Base-by-base conservation (phyloP, 2,888 invertebrate species). In the Charanyca ferruginea region DNA sequence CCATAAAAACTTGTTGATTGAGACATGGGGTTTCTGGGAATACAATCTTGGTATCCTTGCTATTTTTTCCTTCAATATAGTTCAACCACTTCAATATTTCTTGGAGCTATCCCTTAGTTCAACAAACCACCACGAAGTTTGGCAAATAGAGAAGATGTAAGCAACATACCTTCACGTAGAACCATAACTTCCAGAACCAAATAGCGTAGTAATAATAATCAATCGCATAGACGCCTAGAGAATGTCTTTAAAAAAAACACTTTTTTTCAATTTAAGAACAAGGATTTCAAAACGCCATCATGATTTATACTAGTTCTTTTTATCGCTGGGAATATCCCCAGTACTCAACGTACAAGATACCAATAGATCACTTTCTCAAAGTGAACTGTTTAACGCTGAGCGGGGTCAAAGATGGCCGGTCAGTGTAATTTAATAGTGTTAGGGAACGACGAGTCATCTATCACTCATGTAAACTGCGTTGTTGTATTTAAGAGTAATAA, bases 401-500 rank as follows among this genome's bases (percentile, higher is more conserved):
- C 44, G 61, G 64, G 80, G 80, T 70, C 70, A 74, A 51, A 35
- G n/a, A 35, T n/a, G n/a, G 62, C 42, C 61, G 64, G 66, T 66
- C 59, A 63, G 64, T 66, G 25, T 70, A 45, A 69, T 66, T 79
- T 73, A 69, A 69, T 69, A 52, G 73, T 73, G 65, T 69, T 62
- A 65, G 61, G 58, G 47, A 18, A 61, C 22, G 41, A 55, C 47
- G 32, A 57, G 52, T 57, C 66, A 79, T 80, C 77, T 62, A 79
- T 80, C 79, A 80, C 49, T 11, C n/a, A 42, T 73, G 61, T 55
- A 67, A 60, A 67, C 25, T 52, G n/a, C 57, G 44, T 57, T 59
- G 65, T 73, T 71, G 66, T 66, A 63, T 77, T 76, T 60, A 62
- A 72, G 47, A 58, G 51, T 42, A 48, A 75, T 77, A 75, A 77